Evolutionary conservation across 2,113 vertebrate genomes (phyloP), one percentile per base, ranked within the genome.

Genomic region (Rhegmatorhina hoffmannsi): DNA sequence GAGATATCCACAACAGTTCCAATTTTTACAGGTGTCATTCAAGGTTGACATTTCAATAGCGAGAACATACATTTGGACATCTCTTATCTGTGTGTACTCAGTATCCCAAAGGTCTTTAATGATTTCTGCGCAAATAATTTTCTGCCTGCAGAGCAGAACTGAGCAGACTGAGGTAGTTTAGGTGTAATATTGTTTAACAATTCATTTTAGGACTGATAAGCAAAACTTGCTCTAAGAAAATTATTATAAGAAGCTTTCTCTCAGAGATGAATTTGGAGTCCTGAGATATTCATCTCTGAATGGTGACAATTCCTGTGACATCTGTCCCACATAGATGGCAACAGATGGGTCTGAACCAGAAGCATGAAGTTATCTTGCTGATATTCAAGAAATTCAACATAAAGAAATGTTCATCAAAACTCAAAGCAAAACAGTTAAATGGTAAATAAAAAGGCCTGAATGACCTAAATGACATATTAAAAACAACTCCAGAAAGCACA

Each of bases 211-310:
- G 9, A 47, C 26, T n/a, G 23, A 55, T 29, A 75, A 29, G 53
- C 14, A 77, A 70, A 78, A 43, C 9, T 67, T 72, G 24, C 1
- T 36, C 11, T 25, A 28, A 28, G n/a, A 72, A 85, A 84, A 82
- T 8, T 0, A 26, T 86, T 69, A 33, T 46, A 3, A 17, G 18
- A 53, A 64, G 0, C 17, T 82, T 67, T 11, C 2, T 67, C 8
- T 84, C 28, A 13, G 14, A 25, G 6, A 13, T 62, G 13, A 50
- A 7, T 68, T 84, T 87, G 56, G n/a, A 82, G 17, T 19, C 36
- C 31, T 36, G 40, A 76, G 11, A 40, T 23, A 17, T 46, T 60
- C 0, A 14, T n/a, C 16, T 44, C 25, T 60, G 13, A 68, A 52
- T 56, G 36, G 17, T 79, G 16, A 67, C 12, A 50, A 8, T 73